Conservation (phyloP, 2,113 vertebrate genomes). For the Crotalus helleri region DNA sequence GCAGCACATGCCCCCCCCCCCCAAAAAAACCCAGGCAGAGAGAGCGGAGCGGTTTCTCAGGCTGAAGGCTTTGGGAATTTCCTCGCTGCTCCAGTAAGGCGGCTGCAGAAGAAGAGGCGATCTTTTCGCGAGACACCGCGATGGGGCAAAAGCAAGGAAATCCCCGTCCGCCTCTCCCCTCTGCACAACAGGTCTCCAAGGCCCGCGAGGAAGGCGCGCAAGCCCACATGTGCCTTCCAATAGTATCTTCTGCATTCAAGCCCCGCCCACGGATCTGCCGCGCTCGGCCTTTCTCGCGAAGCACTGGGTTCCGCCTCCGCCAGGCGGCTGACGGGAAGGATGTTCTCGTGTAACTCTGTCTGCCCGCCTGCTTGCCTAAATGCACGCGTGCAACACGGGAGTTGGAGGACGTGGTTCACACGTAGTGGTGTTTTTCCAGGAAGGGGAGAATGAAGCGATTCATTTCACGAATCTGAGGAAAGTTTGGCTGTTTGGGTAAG, state of each 20-base stretch:
- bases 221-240: background rate
- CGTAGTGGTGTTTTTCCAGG: background rate
- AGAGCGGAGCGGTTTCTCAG: background rate
- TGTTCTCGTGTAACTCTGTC: no score
- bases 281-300: background rate
- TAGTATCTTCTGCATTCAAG: background rate
- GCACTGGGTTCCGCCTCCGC: background rate
- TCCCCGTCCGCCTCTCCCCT: background rate
- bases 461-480: background rate
- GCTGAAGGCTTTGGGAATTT: background rate
- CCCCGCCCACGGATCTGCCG: background rate
- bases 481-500: background rate
- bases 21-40: background rate
- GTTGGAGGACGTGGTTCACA: background rate
- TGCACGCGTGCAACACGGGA: background rate
- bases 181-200: accelerated
- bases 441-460: background rate
- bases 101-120: background rate
- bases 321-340: background rate
- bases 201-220: background rate
- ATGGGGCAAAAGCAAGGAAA: background rate
- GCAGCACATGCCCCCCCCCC: background rate
- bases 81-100: background rate
- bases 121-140: background rate
- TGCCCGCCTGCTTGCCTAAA: background rate